Evolutionary conservation across 1,140 invertebrate species (phyloP), one percentile per base, ranked within the genome.

Genomic region (Drosophila kohkoa): DNA sequence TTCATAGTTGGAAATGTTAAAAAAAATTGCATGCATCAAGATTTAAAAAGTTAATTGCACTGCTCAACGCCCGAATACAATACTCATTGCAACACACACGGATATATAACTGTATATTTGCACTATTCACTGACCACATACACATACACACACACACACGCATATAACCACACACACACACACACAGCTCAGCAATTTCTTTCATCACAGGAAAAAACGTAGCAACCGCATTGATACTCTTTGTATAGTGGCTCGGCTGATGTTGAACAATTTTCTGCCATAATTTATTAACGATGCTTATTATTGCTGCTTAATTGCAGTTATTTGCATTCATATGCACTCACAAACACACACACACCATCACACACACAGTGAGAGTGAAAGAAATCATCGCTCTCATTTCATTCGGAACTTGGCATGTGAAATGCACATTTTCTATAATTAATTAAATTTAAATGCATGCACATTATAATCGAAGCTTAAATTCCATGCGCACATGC

Each of bases 281-380:
- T 88, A 85, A 88, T 88, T 88, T 88, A 88, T 88, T 88, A 89
- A 88, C 83, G 81, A 88, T 83, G 83, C 85, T 88, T 88, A 88
- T 88, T 88, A 89, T 88, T 88, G 83, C 83, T 83, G 74, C 81
- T 89, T 88, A 88, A 88, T 88, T 88, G 83, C 85, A 68, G 77
- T 83, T 89, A 81, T 83, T 85, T 89, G 75, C 81, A 82, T 74
- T 60, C 69, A 64, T 67, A 69, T 52, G 51, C 46, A 52, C 32
- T n/a, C 66, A 63, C 62, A 41, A 15, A 35, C 28, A 16, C 16
- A 41, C 25, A 25, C 7, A 16, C 16, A 16, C 16, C 16, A 16
- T 16, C 16, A 45, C 15, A 10, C 28, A 6, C 5, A 54, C 3
- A 28, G 11, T 3, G 7, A 25, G 6, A 7, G 35, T 10, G 6